These are phyloP conservation scores for Ochotona curzoniae DNA, from an alignment of 2,113 vertebrate genomes.

Conservation along the genomic window DNA sequence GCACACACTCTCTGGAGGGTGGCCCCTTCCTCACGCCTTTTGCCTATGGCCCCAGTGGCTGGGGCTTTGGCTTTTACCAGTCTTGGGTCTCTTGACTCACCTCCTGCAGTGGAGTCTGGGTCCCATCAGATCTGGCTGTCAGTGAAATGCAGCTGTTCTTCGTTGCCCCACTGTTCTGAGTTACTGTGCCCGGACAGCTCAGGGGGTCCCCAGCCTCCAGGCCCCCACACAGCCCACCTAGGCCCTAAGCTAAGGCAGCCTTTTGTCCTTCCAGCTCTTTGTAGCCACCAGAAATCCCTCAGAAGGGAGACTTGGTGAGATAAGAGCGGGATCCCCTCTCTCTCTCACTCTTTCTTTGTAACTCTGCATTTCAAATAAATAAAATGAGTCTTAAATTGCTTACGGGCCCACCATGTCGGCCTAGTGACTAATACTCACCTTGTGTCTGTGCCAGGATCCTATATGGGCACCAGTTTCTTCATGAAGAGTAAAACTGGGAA, in stretches of 20 bases:
- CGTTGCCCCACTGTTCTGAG: background rate
- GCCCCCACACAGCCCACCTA: background rate
- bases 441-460: too few relatives aligned
- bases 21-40: background rate
- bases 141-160: background rate
- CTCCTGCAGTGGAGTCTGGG: background rate
- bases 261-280: background rate
- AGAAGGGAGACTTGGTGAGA: background rate
- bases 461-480: too few relatives aligned
- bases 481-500: background rate
- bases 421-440: too few relatives aligned
- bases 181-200: background rate
- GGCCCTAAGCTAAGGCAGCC: background rate
- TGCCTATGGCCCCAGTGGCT: background rate
- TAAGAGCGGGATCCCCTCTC: background rate
- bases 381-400: too few relatives aligned
- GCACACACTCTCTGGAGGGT: background rate
- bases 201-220: background rate
- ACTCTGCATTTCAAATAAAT: too few relatives aligned
- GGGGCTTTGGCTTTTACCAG: background rate
- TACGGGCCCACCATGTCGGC: too few relatives aligned
- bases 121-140: background rate
- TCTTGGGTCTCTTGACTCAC: background rate
- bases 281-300: constrained; percentile 1
- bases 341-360: too few relatives aligned